Conservation (phyloP, 2,888 invertebrate genomes). For the Taenaris catops region DNA sequence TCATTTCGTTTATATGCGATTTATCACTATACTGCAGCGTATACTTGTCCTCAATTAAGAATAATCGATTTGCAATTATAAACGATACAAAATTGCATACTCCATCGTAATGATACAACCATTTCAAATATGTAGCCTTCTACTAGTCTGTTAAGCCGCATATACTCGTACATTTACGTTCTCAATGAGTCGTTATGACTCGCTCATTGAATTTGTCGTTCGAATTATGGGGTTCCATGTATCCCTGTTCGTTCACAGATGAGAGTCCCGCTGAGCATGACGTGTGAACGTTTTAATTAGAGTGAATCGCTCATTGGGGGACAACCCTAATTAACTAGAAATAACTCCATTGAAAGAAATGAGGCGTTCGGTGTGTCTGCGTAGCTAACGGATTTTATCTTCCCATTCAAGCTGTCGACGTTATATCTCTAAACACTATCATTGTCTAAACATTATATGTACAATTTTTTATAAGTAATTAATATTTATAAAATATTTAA, state of each 20-base stretch:
- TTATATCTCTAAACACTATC: no score
- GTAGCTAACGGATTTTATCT: conserved; percentile 10
- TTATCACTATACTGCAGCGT: no score
- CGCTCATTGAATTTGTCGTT: conserved; percentile 25
- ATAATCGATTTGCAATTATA: no score
- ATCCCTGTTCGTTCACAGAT: conserved; percentile 33
- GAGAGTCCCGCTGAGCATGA: conserved; percentile 54
- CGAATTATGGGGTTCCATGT: conserved; percentile 28
- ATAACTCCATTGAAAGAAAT: conserved; percentile 25
- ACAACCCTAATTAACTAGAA: conserved; percentile 44
- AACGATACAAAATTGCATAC: no score
- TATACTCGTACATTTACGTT: neutral
- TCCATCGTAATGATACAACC: no score
- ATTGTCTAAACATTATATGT: no score
- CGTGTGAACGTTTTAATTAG: conserved; percentile 77
- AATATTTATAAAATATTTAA: no score
- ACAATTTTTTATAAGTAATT: no score
- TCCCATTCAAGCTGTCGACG: neutral
- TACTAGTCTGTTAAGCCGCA: neutral
- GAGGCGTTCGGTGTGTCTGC: conserved; percentile 9
- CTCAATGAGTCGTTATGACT: conserved; percentile 14
- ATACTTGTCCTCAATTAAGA: no score
- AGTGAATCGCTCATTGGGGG: conserved; percentile 41
- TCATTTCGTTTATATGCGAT: no score
- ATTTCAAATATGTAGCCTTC: conserved; percentile 1